phyloP scores from a whole-genome alignment of 2,797 vertebrate genomes.

The Arnoldichthys spilopterus region DNA sequence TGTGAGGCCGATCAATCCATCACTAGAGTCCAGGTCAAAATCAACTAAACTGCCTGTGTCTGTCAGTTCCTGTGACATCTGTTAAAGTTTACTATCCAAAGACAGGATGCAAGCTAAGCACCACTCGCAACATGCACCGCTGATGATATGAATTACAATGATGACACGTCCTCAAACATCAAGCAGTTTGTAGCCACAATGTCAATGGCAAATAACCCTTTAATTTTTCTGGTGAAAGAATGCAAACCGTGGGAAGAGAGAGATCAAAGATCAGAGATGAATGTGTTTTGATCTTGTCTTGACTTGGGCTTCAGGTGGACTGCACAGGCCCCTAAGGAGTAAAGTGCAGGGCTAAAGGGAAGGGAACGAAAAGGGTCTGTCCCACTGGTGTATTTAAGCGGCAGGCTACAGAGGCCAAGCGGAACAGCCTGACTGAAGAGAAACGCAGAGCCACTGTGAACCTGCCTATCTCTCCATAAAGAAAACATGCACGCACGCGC shows the following conservation, averaged over 20 bases:
- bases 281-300: constrained; percentile 15
- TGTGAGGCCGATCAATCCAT: constrained; percentile 38
- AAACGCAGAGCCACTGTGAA: constrained; percentile 47
- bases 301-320: constrained; percentile 27
- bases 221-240: background rate
- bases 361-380: constrained; percentile 47
- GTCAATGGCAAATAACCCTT: background rate
- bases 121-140: background rate
- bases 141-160: constrained; percentile 4
- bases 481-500: background rate
- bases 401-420: constrained; percentile 46
- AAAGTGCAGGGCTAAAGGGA: constrained; percentile 36
- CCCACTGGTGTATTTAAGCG: constrained; percentile 53
- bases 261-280: constrained; percentile 2
- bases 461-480: background rate
- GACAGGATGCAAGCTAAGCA: background rate
- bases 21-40: constrained; percentile 5
- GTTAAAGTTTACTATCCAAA: constrained; percentile 35
- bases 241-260: background rate
- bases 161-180: background rate
- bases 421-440: constrained; percentile 51
- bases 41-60: constrained; percentile 25
- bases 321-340: constrained; percentile 18
- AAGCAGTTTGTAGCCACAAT: background rate
- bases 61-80: constrained; percentile 40